A percentile compares a stretch with the other conserved stretches of the same genome.
phyloP scores from a whole-genome alignment of 1,140 invertebrate genomes.

The Rhopalosiphum padi region DNA sequence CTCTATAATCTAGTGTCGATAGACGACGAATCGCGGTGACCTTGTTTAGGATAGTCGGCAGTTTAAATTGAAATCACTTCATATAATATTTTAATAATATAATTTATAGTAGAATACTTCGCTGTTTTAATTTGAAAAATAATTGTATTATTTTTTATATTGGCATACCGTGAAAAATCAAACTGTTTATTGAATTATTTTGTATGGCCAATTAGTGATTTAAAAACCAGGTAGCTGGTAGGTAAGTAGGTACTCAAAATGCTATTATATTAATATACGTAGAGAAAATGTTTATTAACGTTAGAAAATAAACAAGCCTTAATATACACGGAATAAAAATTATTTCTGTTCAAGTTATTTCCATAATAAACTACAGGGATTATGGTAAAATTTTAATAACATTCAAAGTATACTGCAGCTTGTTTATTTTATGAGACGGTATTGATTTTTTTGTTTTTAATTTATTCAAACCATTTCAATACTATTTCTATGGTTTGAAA shows the following conservation, averaged over 20 bases:
- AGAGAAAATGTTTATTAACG: conserved; percentile 26
- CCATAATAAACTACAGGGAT: conserved; percentile 49
- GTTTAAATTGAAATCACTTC: neutral
- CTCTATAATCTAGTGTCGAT: neutral
- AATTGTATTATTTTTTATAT: neutral
- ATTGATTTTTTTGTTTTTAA: conserved; percentile 50
- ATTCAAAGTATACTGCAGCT: conserved; percentile 33
- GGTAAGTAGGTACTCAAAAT: neutral
- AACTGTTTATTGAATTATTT: conserved; percentile 35
- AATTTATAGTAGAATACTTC: neutral
- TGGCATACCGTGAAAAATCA: neutral
- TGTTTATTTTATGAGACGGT: conserved; percentile 53
- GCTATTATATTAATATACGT: neutral
- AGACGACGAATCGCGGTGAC: neutral
- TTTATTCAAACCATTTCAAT: conserved; percentile 51
- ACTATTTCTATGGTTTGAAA: conserved; percentile 37
- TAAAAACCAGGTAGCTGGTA: neutral
- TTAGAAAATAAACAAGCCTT: conserved; percentile 23
- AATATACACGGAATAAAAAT: conserved; percentile 27
- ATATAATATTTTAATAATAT: conserved; percentile 7
- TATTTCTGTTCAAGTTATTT: conserved; percentile 38
- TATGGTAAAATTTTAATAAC: conserved; percentile 49
- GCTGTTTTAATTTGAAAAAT: neutral
- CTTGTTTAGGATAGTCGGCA: neutral
- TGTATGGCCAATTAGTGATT: conserved; percentile 23